Evolutionary conservation across 2,797 vertebrate genomes (phyloP), one percentile per base, ranked within the genome.

Genomic region (Rhynchonycteris naso): DNA sequence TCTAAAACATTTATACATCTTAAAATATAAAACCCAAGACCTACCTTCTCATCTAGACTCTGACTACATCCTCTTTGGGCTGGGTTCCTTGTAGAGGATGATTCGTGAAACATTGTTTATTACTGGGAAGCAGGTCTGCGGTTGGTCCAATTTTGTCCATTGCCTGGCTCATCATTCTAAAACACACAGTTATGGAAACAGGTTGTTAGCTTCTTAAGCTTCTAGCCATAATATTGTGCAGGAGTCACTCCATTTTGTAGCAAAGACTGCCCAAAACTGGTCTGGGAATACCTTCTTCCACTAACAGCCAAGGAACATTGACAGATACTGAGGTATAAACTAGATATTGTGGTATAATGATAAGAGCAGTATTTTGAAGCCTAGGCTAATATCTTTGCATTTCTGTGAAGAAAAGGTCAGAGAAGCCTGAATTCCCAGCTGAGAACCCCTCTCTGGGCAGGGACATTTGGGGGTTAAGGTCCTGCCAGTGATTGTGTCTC

Each of bases 1-100:
- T 66, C 59, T 68, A 89, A 95, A 89, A 85, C 75, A 90, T 21
- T 6, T 21, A 19, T 30, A 16, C 26, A 11, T 85, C 76, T 95
- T 90, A 92, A 96, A 88, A 97, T 59, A 82, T 14, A 56, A 89
- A 95, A 72, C 75, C 79, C 86, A 95, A 93, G 74, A 59, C 61
- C 63, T 61, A 71, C 78, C 35, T 83, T 88, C 35, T 88, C 71
- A n/a, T n/a, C 13, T 30, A 65, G 33, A 72, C 58, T 72, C 28
- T 69, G 43, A 71, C 58, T 65, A 26, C 18, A 47, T 58, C 79
- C 18, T 94, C 43, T 75, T 69, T 74, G 71, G 59, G 5, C 35
- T 61, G 66, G 9, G 6, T 58, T 80, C 65, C n/a, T 47, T 26
- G 7, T 0, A 66, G 24, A 81, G 33, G 26, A 63, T 0, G 35